Conservation (phyloP, 2,888 invertebrate species). For the Drosophila subsilvestris region DNA sequence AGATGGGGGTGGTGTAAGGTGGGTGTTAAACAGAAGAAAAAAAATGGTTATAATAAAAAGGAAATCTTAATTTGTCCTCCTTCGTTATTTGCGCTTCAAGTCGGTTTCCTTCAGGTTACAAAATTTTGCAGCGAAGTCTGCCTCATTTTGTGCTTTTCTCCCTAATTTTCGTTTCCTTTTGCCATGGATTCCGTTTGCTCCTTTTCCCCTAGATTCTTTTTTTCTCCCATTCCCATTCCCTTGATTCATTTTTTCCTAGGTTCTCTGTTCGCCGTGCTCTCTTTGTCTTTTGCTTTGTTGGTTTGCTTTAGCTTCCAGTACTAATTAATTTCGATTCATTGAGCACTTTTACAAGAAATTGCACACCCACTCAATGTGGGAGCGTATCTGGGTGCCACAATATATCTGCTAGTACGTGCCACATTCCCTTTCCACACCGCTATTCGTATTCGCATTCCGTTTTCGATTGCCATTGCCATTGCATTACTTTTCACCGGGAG, state of each 20-base stretch:
- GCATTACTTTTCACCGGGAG: slow-evolving; percentile 54
- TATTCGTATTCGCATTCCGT: slow-evolving; percentile 27
- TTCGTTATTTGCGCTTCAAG: slow-evolving; percentile 64
- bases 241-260: neutral
- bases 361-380: slow-evolving; percentile 62
- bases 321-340: slow-evolving; percentile 82
- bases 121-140: slow-evolving; percentile 59
- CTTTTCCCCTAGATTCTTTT: slow-evolving; percentile 14
- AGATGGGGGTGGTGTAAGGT: neutral
- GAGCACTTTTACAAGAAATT: slow-evolving; percentile 77
- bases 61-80: slow-evolving; percentile 70
- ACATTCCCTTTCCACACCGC: slow-evolving; percentile 31
- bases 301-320: slow-evolving; percentile 66
- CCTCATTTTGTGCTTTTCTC: slow-evolving; percentile 12
- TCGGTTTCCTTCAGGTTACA: slow-evolving; percentile 75
- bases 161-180: slow-evolving; percentile 25
- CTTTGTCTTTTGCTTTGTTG: slow-evolving; percentile 46
- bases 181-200: slow-evolving; percentile 1
- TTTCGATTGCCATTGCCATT: slow-evolving; percentile 55
- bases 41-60: slow-evolving; percentile 63
- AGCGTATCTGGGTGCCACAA: slow-evolving; percentile 20
- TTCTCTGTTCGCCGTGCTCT: neutral
- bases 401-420: slow-evolving; percentile 38
- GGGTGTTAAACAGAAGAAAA: slow-evolving; percentile 18
- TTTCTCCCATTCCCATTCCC: neutral